A percentile compares a stretch with the other conserved stretches of the same genome.
These are phyloP conservation scores for Lagria hirta DNA, from an alignment of 2,888 invertebrate species.

Conservation along the genomic window DNA sequence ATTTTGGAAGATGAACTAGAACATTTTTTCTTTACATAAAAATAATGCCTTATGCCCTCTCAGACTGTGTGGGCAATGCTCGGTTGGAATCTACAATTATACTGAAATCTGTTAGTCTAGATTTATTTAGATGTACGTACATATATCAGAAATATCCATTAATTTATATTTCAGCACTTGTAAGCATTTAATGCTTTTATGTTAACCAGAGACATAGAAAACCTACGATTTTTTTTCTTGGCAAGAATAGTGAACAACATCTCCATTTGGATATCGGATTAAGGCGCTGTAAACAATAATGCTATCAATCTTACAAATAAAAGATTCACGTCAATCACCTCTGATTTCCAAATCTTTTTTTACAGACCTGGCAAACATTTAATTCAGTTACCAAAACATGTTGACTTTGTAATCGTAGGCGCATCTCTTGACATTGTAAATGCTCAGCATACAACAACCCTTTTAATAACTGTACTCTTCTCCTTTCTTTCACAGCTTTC, in stretches of 20 bases:
- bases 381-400: constrained; percentile 83
- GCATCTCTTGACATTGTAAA: constrained; percentile 78
- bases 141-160: too few relatives aligned
- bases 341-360: constrained; percentile 89
- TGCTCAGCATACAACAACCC: constrained; percentile 84
- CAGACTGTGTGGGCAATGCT: too few relatives aligned
- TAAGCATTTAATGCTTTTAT: too few relatives aligned
- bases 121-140: too few relatives aligned
- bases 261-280: constrained; percentile 87
- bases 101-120: too few relatives aligned
- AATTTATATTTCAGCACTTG: too few relatives aligned
- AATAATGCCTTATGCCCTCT: too few relatives aligned
- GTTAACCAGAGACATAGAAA: too few relatives aligned
- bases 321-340: constrained; percentile 68
- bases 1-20: too few relatives aligned
- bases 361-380: constrained; percentile 88
- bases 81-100: too few relatives aligned
- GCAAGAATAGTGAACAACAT: constrained; percentile 92
- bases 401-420: constrained; percentile 79
- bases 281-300: constrained; percentile 72
- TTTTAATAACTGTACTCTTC: constrained; percentile 76
- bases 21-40: too few relatives aligned
- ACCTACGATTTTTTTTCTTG: constrained; percentile 58
- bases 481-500: constrained; percentile 70
- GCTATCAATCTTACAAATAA: neutral